Percentiles rank a stretch among this genome's conserved stretches.
phyloP scores from a whole-genome alignment of 92 coral and sea anemone genomes.

The Desmophyllum pertusum region DNA sequence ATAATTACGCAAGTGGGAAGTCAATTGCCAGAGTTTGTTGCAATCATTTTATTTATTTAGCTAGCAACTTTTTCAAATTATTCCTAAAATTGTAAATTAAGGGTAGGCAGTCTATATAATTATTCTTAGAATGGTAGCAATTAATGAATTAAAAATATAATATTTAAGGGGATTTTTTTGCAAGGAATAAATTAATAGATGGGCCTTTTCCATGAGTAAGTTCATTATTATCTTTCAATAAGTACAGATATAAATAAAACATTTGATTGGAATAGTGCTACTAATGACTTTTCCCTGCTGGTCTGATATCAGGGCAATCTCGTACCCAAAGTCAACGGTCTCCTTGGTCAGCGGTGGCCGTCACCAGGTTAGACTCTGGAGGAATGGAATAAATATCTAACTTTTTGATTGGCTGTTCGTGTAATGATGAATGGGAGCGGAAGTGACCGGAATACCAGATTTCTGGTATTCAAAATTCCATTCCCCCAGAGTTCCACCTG shows the following conservation, averaged over 20 bases:
- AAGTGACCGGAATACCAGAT: no score
- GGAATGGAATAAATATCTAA: no score
- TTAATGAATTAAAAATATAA: neutral
- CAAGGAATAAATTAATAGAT: neutral
- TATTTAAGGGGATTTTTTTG: neutral
- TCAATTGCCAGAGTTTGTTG: neutral
- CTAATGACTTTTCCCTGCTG: neutral
- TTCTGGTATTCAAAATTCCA: no score
- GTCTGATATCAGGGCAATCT: neutral
- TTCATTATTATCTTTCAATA: neutral
- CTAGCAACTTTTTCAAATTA: neutral
- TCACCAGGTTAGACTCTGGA: no score
- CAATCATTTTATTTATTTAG: constrained; percentile 2
- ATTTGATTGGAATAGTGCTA: neutral
- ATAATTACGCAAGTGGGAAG: neutral
- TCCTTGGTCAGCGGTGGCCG: no score
- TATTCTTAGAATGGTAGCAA: neutral
- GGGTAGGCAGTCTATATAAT: neutral
- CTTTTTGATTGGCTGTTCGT: no score
- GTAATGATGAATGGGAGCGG: no score
- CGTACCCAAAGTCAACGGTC: no score
- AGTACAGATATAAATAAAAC: neutral
- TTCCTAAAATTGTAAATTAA: neutral
- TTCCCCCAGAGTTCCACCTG: no score
- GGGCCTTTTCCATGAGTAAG: neutral